Base-by-base conservation (phyloP, 2,888 invertebrate genomes). In the Xylocampa areola region DNA sequence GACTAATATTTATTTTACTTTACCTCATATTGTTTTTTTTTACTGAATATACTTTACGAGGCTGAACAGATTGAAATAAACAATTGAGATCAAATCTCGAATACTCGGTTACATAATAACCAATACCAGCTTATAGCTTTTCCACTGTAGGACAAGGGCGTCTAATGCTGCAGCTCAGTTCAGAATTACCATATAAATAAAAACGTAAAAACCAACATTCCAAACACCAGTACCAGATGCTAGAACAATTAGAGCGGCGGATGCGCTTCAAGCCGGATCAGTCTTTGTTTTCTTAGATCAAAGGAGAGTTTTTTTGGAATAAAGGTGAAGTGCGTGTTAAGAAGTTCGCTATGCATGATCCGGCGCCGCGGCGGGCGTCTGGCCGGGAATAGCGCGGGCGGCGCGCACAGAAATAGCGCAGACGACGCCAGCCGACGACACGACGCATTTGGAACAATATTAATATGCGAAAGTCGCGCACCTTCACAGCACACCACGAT, bases 381-480 rank as follows among this genome's bases (percentile, higher is more conserved):
- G 85, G 82, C 73, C 84, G 55, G 74, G 80, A 85, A 86, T 88
- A 87, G 82, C 69, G 61, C 73, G 75, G 54, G 72, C 76, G 75
- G 53, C 55, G 73, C 61, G 70, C 59, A 69, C 83, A 51, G 75
- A 88, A 88, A 89, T 89, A 89, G 80, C 87, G 80, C 83, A 89
- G 89, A 89, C 88, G 82, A 77, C 82, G 82, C 77, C 80, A 72
- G 60, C 60, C 77, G 70, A 73, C 76, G 73, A 66, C 76, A 76
- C 69, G 77, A 80, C 82, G 82, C 76, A 81, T 85, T 87, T 79
- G 83, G 83, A 83, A 73, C 71, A 69, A 80, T 86, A 87, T 86
- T 86, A 84, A 88, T 87, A 86, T 80, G 81, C 80, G 79, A 81
- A 81, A 74, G 77, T 73, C 77, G 66, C 79, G 76, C 76, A 79